phyloP scores from a whole-genome alignment of 1,140 invertebrate genomes.

The Andrena cerasifolii region DNA sequence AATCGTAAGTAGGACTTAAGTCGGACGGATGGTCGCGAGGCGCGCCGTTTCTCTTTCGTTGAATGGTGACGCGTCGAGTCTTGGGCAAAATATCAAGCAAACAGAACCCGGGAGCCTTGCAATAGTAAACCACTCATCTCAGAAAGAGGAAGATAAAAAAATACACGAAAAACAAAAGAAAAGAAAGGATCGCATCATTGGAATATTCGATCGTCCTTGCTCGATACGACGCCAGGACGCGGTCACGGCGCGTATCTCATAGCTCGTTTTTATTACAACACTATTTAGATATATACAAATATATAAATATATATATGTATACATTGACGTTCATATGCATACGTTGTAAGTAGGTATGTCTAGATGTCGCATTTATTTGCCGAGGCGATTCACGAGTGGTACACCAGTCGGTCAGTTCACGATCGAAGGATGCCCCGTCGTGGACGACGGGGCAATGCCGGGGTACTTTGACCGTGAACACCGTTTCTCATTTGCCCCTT shows the following conservation, averaged over 20 bases:
- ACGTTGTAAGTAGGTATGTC: constrained; percentile 70
- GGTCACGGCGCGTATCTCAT: constrained; percentile 69
- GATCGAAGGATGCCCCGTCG: constrained; percentile 17
- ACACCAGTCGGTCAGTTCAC: constrained; percentile 46
- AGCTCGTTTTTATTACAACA: constrained; percentile 79
- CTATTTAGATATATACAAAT: constrained; percentile 68
- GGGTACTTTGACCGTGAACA: constrained; percentile 43
- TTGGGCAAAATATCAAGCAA: background rate
- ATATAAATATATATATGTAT: constrained; percentile 63
- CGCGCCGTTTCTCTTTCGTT: constrained; percentile 51
- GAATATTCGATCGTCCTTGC: background rate
- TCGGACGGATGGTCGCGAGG: constrained; percentile 78
- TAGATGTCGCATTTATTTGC: constrained; percentile 70
- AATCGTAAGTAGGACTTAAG: constrained; percentile 74
- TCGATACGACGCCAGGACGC: constrained; percentile 50
- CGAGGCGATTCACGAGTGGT: constrained; percentile 61
- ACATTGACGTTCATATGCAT: constrained; percentile 62
- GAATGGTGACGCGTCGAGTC: constrained; percentile 21
- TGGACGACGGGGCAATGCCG: constrained; percentile 31
- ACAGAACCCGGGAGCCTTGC: too few relatives aligned
- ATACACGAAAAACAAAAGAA: background rate
- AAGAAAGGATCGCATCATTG: too few relatives aligned
- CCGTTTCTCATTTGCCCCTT: constrained; percentile 3
- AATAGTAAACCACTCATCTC: too few relatives aligned
- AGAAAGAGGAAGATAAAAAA: background rate